A percentile compares a stretch with the other conserved stretches of the same genome.
Conservation (phyloP, 2,113 vertebrate species). For the Rostratula benghalensis region DNA sequence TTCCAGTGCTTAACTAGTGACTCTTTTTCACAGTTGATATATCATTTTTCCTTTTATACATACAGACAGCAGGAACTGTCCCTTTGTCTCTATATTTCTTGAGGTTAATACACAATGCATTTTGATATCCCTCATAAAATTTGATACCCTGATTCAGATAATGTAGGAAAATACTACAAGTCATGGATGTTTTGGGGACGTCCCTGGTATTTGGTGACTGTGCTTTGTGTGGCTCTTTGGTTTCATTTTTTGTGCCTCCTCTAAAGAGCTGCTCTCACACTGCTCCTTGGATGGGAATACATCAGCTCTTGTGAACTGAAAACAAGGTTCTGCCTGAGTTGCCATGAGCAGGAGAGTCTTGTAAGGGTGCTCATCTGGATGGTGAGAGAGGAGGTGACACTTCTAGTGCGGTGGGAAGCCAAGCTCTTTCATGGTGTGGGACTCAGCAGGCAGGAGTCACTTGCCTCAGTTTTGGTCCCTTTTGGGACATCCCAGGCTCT, state of each 20-base stretch:
- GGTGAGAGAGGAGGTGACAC: neutral
- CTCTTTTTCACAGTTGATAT: neutral
- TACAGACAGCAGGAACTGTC: neutral
- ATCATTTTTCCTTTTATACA: neutral
- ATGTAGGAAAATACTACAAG: neutral
- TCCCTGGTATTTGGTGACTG: neutral
- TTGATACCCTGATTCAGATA: neutral
- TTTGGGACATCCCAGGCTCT: neutral
- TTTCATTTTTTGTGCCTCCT: neutral
- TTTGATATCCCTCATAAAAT: neutral
- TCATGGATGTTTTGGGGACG: neutral
- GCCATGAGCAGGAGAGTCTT: neutral
- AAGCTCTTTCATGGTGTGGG: neutral
- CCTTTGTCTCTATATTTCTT: accelerated
- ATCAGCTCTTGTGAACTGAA: neutral
- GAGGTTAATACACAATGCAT: neutral
- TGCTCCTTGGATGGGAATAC: neutral
- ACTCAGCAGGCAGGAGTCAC: neutral
- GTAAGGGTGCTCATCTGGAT: no score
- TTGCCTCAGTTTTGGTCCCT: neutral
- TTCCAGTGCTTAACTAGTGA: neutral
- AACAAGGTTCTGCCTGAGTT: neutral
- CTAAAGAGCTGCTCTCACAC: neutral
- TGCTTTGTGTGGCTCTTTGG: neutral
- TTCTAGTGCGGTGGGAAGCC: neutral